Evolutionary conservation across 2,888 invertebrate species (phyloP), one percentile per base, ranked within the genome.

Genomic region (Poecilobothrus nobilitatus): DNA sequence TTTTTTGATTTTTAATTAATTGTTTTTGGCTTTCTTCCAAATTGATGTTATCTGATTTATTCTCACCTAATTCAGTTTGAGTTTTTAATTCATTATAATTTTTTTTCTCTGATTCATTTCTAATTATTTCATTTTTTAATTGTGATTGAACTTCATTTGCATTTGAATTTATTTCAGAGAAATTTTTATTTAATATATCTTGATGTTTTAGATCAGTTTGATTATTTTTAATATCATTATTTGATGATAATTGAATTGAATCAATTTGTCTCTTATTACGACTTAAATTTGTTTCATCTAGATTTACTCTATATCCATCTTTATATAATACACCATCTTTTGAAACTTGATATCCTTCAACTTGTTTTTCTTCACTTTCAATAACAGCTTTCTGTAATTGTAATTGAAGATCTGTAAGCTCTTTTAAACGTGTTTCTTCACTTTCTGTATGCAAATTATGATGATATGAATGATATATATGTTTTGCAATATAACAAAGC

Each of bases 291-390:
- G 67, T 12, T 72, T 71, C 7, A 69, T 73, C 1, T 71, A 68
- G 1, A 53, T 53, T 18, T 53, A 37, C 37, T 53, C 22, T 22
- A 63, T 18, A 34, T 0, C 82, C 82, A 66, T 81, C 77, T 67
- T 74, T 76, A 66, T 82, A 81, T 18, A 73, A 71, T 15, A 82
- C 76, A 3, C 81, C 81, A 72, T 82, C 81, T 72, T 79, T 76
- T 81, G 81, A 80, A 20, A 73, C 75, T 70, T 77, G 76, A 2
- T 72, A 71, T 4, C 73, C 74, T 3, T 73, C 71, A 22, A 67
- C 69, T 53, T 78, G 80, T 33, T 72, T 71, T 0, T 74, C 75
- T 2, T 73, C 73, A 1, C 78, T 77, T 65, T 73, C 75, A 0
- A 71, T 72, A 66, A 78, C 73, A 15, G 78, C 75, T 65, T 72